phyloP scores from a whole-genome alignment of 2,888 invertebrate genomes.

The Volucella bombylans region DNA sequence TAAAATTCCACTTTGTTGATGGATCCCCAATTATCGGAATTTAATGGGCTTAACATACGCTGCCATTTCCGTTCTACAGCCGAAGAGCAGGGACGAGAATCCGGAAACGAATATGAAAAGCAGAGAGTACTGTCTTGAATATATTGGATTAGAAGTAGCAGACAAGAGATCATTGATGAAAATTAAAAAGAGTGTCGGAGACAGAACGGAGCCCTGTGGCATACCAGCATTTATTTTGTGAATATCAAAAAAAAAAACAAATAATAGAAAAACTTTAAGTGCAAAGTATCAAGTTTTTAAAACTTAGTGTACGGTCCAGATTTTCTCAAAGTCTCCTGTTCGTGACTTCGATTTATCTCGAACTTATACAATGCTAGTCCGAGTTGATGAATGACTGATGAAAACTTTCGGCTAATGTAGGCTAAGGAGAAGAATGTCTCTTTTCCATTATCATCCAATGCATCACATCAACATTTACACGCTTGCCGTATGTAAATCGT shows the following conservation, averaged over 20 bases:
- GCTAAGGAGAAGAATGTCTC: slow-evolving; percentile 75
- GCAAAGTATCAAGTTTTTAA: slow-evolving; percentile 37
- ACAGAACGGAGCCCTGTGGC: too few relatives aligned
- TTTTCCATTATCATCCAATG: slow-evolving; percentile 68
- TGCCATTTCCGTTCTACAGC: too few relatives aligned
- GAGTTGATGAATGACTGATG: slow-evolving; percentile 83
- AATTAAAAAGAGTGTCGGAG: too few relatives aligned
- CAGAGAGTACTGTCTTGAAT: too few relatives aligned
- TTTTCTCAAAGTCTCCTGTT: background rate
- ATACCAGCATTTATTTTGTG: too few relatives aligned
- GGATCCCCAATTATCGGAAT: too few relatives aligned
- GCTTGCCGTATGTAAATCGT: slow-evolving; percentile 79
- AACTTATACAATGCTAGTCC: slow-evolving; percentile 84
- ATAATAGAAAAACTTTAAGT: slow-evolving; percentile 40
- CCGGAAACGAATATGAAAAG: too few relatives aligned
- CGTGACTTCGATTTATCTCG: slow-evolving; percentile 75
- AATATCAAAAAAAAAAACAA: background rate
- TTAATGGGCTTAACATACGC: too few relatives aligned
- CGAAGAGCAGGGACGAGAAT: too few relatives aligned
- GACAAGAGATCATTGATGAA: too few relatives aligned
- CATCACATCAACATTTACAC: slow-evolving; percentile 79
- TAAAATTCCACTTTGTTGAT: too few relatives aligned
- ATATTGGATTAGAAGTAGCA: too few relatives aligned
- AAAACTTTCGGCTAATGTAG: slow-evolving; percentile 79
- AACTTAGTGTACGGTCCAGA: slow-evolving; percentile 46